Percentiles rank a stretch among this genome's conserved stretches.
Conservation (phyloP, 2,888 invertebrate genomes). For the Ophion slaviceki region DNA sequence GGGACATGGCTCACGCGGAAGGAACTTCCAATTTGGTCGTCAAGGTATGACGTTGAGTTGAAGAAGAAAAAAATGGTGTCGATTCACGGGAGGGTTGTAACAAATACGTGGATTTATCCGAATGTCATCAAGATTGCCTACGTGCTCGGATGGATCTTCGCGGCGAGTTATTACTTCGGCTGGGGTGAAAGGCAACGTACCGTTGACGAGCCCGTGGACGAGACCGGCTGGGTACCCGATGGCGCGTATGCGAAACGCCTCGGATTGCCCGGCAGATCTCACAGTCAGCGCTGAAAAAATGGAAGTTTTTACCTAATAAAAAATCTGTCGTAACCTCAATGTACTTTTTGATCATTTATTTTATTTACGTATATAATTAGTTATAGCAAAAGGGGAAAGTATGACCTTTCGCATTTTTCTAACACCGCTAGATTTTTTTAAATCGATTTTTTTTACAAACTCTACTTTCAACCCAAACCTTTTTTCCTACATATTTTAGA, state of each 20-base stretch:
- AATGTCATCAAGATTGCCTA: constrained; percentile 61
- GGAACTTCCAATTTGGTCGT: constrained; percentile 30
- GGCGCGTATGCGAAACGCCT: constrained; percentile 69
- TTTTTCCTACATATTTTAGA: neutral
- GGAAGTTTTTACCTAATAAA: constrained; percentile 1
- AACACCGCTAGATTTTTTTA: neutral
- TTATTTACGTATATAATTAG: neutral
- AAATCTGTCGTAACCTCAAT: neutral
- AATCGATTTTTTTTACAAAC: neutral
- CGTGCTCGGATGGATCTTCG: constrained; percentile 65
- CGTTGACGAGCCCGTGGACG: constrained; percentile 71
- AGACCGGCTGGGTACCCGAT: constrained; percentile 77
- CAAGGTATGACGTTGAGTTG: constrained; percentile 33
- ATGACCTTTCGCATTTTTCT: neutral
- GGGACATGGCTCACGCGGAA: constrained; percentile 38
- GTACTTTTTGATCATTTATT: constrained; percentile 1
- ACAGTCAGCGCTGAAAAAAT: constrained; percentile 23
- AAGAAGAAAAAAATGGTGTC: neutral
- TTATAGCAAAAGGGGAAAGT: neutral
- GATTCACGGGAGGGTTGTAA: neutral
- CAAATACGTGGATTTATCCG: neutral
- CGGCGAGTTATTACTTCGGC: constrained; percentile 75
- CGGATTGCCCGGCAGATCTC: neutral
- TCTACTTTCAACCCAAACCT: neutral
- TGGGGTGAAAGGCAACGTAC: constrained; percentile 72